Percentiles rank a stretch among this genome's conserved stretches.
phyloP scores from a whole-genome alignment of 2,113 vertebrate genomes.

The Mus pahari region DNA sequence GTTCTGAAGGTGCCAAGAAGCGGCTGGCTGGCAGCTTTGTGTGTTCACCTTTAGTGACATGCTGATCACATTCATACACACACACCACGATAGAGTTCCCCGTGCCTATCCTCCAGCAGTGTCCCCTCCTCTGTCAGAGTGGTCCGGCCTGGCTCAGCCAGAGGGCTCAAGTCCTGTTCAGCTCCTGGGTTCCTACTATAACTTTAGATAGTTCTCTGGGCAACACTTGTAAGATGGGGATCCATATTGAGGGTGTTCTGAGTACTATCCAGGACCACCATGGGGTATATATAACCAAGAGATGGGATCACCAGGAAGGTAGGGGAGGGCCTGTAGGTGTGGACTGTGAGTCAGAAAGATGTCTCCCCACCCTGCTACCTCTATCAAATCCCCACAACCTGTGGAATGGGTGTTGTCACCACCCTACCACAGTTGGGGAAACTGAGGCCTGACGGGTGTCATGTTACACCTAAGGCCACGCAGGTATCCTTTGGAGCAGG shows the following conservation, averaged over 20 bases:
- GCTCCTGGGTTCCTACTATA: not conserved
- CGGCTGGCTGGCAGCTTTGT: not conserved
- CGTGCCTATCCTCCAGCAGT: not conserved
- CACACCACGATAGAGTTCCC: not conserved
- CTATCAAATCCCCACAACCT: too few relatives aligned
- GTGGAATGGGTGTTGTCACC: not conserved
- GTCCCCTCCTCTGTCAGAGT: not conserved
- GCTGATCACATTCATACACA: too few relatives aligned
- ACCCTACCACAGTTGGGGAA: not conserved
- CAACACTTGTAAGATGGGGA: not conserved
- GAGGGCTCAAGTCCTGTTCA: not conserved
- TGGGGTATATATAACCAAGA: not conserved
- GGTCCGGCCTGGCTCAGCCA: not conserved
- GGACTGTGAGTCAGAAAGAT: not conserved
- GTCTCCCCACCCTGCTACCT: too few relatives aligned
- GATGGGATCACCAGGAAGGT: not conserved
- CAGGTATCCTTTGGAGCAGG: not conserved
- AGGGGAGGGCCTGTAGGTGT: accelerated
- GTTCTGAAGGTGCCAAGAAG: not conserved
- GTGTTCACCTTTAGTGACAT: not conserved
- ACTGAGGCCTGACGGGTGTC: not conserved
- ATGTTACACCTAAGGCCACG: not conserved
- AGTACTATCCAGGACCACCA: too few relatives aligned
- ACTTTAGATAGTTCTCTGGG: not conserved
- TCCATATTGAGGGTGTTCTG: not conserved